Base-by-base conservation (phyloP, 1,140 invertebrate species). In the Drosophila murphyi region DNA sequence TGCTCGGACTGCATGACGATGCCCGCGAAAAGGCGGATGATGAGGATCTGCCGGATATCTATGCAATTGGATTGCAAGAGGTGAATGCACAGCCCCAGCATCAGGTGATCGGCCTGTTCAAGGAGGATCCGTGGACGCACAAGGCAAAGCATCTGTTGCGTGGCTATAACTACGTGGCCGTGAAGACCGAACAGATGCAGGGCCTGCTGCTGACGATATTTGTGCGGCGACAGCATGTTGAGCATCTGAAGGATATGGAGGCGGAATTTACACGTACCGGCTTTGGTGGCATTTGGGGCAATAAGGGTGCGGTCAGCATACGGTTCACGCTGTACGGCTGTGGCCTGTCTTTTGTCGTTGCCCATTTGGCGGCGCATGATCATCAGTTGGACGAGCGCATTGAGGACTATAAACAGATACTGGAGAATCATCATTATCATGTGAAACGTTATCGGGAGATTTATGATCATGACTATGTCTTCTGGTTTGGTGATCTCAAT, bases 401-500 rank as follows among this genome's bases (percentile, higher is more conserved):
- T 47, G 94, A 95, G 29, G 97, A 98, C 92, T 98, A 98, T 91
- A 96, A 97, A 90, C 95, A 94, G 31, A 98, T 99, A 56, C 93
- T 96, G 20, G 95, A 95, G 79, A 94, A 95, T 69, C 96, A 96
- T 89, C 91, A 93, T 41, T 97, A 96, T 90, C 95, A 95, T 78
- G 94, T 96, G 47, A 92, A 93, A 37, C 95, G 96, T 76, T 97
- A 96, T 39, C 94, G 94, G 3, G 96, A 96, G 90, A 98, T 99
- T 76, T 95, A 98, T 75, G 97, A 95, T 91, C 97, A 99, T 91
- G 98, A 98, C 96, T 98, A 98, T 92, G 95, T 98, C 7, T 98
- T 99, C 92, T 99, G 97, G 97, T 95, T 98, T 77, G 98, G 98
- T 2, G 98, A 99, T 89, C 93, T 99, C 45, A 99, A 99, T 92